phyloP scores from a whole-genome alignment of 2,888 invertebrate genomes.

The Plusia festucae region DNA sequence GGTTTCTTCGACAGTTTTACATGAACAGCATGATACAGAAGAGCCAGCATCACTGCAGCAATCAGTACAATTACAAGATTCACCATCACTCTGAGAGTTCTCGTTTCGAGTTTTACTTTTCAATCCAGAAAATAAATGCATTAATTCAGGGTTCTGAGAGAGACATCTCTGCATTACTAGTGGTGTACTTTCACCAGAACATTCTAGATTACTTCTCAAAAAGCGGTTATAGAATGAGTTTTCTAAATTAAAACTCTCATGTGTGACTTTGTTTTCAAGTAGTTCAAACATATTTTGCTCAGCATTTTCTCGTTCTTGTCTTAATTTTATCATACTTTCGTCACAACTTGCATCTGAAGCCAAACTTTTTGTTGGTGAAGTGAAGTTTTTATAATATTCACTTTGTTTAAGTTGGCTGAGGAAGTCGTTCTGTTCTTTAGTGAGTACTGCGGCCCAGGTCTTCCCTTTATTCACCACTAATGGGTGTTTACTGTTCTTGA shows the following conservation, averaged over 20 bases:
- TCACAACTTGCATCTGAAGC: slow-evolving; percentile 78
- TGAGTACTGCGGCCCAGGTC: slow-evolving; percentile 84
- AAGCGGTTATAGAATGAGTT: slow-evolving; percentile 90
- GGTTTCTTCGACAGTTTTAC: slow-evolving; percentile 74
- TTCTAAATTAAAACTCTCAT: slow-evolving; percentile 92
- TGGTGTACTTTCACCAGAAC: slow-evolving; percentile 83
- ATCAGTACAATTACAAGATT: slow-evolving; percentile 76
- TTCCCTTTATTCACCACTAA: slow-evolving; percentile 77
- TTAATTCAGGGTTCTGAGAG: slow-evolving; percentile 74
- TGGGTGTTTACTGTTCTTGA: slow-evolving; percentile 80
- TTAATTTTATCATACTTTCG: slow-evolving; percentile 69
- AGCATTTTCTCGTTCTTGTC: slow-evolving; percentile 85
- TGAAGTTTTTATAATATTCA: slow-evolving; percentile 83
- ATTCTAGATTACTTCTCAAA: slow-evolving; percentile 77
- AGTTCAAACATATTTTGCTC: slow-evolving; percentile 94
- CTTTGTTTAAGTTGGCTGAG: slow-evolving; percentile 82
- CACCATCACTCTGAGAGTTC: slow-evolving; percentile 71
- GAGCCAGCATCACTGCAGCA: slow-evolving; percentile 77
- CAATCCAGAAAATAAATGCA: slow-evolving; percentile 76
- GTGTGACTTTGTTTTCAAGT: slow-evolving; percentile 92
- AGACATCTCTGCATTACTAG: slow-evolving; percentile 81
- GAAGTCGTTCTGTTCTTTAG: slow-evolving; percentile 84
- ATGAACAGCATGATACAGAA: slow-evolving; percentile 81
- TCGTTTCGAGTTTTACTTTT: slow-evolving; percentile 60
- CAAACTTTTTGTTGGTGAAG: slow-evolving; percentile 80